These are phyloP conservation scores for Paramormyrops kingsleyae DNA, from an alignment of 2,113 vertebrate species.

Conservation along the genomic window DNA sequence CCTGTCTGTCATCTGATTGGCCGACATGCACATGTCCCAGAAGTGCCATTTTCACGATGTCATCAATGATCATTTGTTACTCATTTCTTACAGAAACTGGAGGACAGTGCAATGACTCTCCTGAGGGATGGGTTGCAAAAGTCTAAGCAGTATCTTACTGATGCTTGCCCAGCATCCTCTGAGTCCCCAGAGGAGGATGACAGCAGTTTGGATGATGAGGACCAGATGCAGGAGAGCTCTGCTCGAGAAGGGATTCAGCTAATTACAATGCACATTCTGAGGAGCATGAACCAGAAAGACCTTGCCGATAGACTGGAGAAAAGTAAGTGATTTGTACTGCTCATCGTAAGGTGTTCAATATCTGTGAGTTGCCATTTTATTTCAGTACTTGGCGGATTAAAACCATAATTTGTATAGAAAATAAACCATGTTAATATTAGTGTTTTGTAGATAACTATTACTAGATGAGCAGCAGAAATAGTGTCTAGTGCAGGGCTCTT, in stretches of 20 bases:
- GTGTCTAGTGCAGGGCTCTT: neutral
- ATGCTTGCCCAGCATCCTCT: neutral
- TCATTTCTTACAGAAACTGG: neutral
- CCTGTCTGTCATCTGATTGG: neutral
- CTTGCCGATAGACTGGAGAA: constrained; percentile 5
- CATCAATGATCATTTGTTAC: neutral
- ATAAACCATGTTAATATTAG: neutral
- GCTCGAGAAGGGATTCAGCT: neutral
- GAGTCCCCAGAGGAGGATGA: neutral
- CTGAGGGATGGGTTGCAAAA: neutral
- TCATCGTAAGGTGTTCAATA: neutral
- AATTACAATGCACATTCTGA: neutral
- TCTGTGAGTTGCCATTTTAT: neutral
- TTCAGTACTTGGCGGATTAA: neutral
- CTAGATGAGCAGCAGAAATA: neutral
- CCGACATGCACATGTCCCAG: neutral
- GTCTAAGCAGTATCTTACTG: neutral
- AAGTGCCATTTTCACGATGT: neutral
- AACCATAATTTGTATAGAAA: neutral
- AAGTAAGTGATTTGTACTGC: neutral
- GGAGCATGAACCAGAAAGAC: neutral
- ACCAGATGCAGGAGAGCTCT: neutral
- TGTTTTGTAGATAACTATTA: neutral
- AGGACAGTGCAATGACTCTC: neutral
- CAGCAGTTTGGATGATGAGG: neutral